phyloP scores from a whole-genome alignment of 1,140 invertebrate species.

The Rhyzopertha dominica region DNA sequence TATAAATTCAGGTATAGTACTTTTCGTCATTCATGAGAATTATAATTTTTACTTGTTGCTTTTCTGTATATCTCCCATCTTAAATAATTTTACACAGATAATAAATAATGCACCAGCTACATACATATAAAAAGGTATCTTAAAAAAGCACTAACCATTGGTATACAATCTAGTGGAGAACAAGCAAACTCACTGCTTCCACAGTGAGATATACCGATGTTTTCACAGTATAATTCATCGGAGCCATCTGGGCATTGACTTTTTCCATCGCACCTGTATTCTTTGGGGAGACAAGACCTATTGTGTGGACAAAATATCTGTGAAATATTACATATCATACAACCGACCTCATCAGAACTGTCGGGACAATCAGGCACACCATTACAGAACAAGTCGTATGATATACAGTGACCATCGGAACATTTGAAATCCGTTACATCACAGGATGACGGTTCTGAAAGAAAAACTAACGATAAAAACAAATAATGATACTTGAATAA shows the following conservation, averaged over 20 bases:
- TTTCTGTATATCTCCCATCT: no score
- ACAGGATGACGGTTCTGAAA: constrained; percentile 45
- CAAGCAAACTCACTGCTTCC: constrained; percentile 55
- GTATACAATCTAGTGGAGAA: constrained; percentile 54
- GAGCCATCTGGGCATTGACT: constrained; percentile 51
- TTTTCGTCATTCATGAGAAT: no score
- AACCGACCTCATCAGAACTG: constrained; percentile 63
- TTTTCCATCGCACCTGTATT: constrained; percentile 32
- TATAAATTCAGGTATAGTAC: no score
- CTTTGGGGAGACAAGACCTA: constrained; percentile 27
- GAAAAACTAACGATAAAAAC: no score
- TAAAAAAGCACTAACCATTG: constrained; percentile 42
- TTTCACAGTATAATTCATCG: constrained; percentile 53
- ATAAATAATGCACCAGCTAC: no score
- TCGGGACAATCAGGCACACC: constrained; percentile 65
- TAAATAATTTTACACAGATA: no score
- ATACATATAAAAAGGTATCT: not conserved
- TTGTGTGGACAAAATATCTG: constrained; percentile 54
- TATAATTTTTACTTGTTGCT: no score
- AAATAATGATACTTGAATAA: no score
- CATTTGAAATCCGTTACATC: constrained; percentile 60
- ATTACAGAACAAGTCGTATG: constrained; percentile 67
- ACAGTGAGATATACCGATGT: constrained; percentile 43
- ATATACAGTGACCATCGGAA: constrained; percentile 67
- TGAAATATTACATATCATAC: constrained; percentile 50